phyloP scores from a whole-genome alignment of 2,797 vertebrate genomes.

The Halcyon leucocephala region DNA sequence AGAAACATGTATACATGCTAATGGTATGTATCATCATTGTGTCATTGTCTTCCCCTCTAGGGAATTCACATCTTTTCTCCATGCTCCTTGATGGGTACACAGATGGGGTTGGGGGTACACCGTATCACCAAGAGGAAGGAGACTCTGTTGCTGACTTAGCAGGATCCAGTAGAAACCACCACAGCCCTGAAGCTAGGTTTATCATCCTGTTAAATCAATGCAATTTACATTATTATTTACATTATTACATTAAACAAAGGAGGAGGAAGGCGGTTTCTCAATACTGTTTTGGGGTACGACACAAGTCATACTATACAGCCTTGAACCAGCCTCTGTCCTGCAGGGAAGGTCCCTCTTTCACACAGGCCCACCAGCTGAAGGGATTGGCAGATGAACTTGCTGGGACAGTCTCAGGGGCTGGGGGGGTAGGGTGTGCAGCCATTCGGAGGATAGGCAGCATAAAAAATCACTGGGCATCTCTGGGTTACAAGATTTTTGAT shows the following conservation, averaged over 20 bases:
- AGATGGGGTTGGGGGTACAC: not conserved
- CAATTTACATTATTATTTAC: not conserved
- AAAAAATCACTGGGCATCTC: not conserved
- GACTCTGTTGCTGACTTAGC: not conserved
- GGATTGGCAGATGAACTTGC: not conserved
- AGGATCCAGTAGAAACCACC: not conserved
- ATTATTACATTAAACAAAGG: too few species aligned
- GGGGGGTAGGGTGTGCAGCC: too few species aligned
- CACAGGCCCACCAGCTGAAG: not conserved
- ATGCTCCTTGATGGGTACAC: not conserved
- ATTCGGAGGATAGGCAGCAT: not conserved
- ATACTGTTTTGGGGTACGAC: not conserved
- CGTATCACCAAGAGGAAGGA: not conserved
- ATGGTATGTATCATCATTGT: not conserved
- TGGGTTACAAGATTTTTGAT: not conserved
- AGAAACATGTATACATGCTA: not conserved
- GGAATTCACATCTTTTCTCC: not conserved
- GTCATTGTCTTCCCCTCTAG: not conserved
- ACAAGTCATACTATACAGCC: not conserved
- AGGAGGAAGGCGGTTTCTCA: not conserved
- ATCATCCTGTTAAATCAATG: not conserved
- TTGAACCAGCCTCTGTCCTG: not conserved
- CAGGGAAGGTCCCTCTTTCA: not conserved
- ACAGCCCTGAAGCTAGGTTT: not conserved
- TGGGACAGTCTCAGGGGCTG: not conserved